Evolutionary conservation across 2,113 vertebrate genomes (phyloP), one percentile per base, ranked within the genome.

Genomic region (Aleadryas rufinucha): DNA sequence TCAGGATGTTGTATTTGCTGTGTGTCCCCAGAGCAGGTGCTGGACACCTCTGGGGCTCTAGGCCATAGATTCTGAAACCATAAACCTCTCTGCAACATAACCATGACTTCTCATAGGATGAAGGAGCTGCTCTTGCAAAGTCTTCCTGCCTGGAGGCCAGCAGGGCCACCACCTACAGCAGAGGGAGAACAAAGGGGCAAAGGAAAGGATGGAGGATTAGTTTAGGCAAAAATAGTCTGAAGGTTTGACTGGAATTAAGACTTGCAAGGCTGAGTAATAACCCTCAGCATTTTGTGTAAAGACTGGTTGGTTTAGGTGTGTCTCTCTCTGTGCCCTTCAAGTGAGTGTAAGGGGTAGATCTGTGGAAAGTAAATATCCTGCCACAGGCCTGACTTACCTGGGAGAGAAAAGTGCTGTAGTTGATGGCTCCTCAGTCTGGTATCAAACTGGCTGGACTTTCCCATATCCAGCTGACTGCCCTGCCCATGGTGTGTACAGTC

Each of bases 401-500:
- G 15, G n/a, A 85, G 57, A 79, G 54, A 37, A 74, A 87, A 79
- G 12, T 19, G 15, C 13, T 4, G 2, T 12, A 41, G n/a, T 1
- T 83, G 28, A 35, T 47, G 30, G 35, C 10, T 71, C 4, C 19
- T 52, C 61, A 71, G 65, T 19, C 69, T 50, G 59, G 26, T 24
- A 81, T 27, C 71, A 49, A 14, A 21, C 22, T 12, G 49, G 28
- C 23, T 37, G 37, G 37, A 28, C 23, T 49, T 79, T 31, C 53
- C 42, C 61, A 68, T 2, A 1, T 22, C 56, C 74, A 63, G 35
- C 37, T 60, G 66, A 19, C 16, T 2, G 7, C n/a, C 16, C 20
- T 59, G 80, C 59, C 61, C 3, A 2, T 2, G 0, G 21, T 17
- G 41, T n/a, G 2, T 3, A 35, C 37, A n/a, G 39, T 22, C 24